These are phyloP conservation scores for Anabacerthia variegaticeps DNA, from an alignment of 2,797 vertebrate species.

Conservation along the genomic window DNA sequence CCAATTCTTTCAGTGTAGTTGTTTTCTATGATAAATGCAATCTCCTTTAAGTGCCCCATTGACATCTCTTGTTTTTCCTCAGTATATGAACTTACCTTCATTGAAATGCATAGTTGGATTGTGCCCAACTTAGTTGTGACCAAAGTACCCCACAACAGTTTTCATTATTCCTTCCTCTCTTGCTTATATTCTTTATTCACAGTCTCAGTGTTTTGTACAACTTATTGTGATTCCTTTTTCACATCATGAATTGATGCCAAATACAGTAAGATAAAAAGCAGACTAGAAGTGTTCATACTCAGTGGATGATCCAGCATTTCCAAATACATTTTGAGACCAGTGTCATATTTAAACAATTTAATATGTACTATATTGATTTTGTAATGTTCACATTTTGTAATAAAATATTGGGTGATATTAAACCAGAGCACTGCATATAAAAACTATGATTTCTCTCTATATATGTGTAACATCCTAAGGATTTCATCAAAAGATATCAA, in stretches of 20 bases:
- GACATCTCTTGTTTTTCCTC: not conserved
- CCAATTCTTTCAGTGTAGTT: not conserved
- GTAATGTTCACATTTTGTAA: not conserved
- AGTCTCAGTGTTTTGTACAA: not conserved
- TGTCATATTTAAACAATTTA: not conserved
- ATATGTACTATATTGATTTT: not conserved
- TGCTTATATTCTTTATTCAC: not conserved
- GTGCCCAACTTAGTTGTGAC: not conserved
- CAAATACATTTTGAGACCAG: not conserved
- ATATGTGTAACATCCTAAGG: not conserved
- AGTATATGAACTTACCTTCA: not conserved
- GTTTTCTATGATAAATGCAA: not conserved
- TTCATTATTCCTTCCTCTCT: not conserved
- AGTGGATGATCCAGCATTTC: not conserved
- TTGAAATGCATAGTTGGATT: not conserved
- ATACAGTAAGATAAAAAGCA: not conserved
- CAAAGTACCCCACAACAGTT: not conserved
- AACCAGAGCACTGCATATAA: not conserved
- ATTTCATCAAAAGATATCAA: slow-evolving; percentile 3
- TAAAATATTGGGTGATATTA: slow-evolving; percentile 3
- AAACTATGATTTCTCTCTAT: not conserved
- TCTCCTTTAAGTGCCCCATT: not conserved
- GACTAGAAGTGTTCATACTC: not conserved
- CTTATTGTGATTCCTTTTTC: not conserved
- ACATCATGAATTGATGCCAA: not conserved